These are phyloP conservation scores for Columba janthina DNA, from an alignment of 2,113 vertebrate genomes.

Conservation along the genomic window DNA sequence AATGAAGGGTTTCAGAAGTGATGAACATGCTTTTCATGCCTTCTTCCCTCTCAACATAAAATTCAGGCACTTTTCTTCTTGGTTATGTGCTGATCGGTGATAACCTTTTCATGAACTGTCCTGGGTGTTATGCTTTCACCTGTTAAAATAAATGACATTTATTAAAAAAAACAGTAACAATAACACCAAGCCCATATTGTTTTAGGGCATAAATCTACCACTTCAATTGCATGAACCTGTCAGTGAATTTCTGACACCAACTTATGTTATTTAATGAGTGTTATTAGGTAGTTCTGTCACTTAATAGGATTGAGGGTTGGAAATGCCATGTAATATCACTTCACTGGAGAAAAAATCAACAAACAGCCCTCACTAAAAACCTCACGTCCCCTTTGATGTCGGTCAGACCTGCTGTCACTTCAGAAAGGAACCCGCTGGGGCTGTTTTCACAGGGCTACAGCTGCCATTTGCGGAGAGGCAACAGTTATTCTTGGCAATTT, in stretches of 20 bases:
- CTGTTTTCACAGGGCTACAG: slow-evolving; percentile 33
- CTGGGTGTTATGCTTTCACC: not conserved
- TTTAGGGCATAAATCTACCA: slow-evolving; percentile 41
- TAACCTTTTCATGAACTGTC: slow-evolving; percentile 26
- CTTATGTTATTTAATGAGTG: slow-evolving; percentile 68
- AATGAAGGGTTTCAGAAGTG: not conserved
- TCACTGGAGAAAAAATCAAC: slow-evolving; percentile 65
- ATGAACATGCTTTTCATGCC: not conserved
- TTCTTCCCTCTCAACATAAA: not conserved
- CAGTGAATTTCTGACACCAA: slow-evolving; percentile 63
- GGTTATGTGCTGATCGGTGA: not conserved
- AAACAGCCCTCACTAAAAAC: slow-evolving; percentile 55
- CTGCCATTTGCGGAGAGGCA: slow-evolving; percentile 37
- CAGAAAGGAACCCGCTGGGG: slow-evolving; percentile 10
- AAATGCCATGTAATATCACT: slow-evolving; percentile 72
- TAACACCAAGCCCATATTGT: not conserved
- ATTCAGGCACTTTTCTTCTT: not conserved
- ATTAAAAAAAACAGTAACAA: not conserved
- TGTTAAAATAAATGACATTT: slow-evolving; percentile 49
- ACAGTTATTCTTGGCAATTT: slow-evolving; percentile 56
- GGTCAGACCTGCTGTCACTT: slow-evolving; percentile 30
- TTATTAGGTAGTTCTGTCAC: slow-evolving; percentile 69
- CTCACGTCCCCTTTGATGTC: slow-evolving; percentile 25
- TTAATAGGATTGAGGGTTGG: slow-evolving; percentile 70
- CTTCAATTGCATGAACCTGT: slow-evolving; percentile 17